Percentiles rank a stretch among this genome's conserved stretches.
Evolutionary conservation across 2,113 vertebrate species (phyloP).

Genomic region (Calidris pugnax): DNA sequence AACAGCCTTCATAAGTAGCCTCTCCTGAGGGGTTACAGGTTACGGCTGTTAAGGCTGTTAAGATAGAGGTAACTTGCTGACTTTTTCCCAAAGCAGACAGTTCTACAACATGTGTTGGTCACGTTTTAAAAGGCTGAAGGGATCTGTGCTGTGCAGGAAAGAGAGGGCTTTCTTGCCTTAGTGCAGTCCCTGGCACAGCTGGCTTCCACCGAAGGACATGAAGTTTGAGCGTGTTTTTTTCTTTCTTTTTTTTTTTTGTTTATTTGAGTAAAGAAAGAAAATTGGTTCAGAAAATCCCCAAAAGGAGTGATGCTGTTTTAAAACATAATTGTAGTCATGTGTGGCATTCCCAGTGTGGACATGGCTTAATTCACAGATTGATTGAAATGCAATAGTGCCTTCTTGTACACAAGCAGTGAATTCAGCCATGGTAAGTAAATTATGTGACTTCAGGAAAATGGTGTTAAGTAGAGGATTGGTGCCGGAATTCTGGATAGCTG

Average conservation of each 20-base stretch:
- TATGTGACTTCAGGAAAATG: background rate
- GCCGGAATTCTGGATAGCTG: background rate
- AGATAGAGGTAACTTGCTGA: background rate
- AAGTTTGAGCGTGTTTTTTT: background rate
- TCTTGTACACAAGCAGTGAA: background rate
- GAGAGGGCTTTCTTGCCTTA: background rate
- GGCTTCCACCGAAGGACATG: background rate
- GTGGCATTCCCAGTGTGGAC: background rate
- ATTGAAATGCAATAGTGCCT: background rate
- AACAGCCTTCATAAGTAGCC: background rate
- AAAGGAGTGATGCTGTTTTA: background rate
- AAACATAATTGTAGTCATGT: background rate
- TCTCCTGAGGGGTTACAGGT: background rate
- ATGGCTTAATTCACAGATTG: constrained; percentile 16
- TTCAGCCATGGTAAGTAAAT: background rate
- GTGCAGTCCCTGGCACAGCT: background rate
- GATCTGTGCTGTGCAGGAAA: background rate
- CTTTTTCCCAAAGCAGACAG: background rate
- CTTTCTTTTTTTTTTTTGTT: background rate
- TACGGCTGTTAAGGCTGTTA: background rate
- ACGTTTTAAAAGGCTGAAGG: background rate
- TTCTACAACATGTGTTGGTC: background rate
- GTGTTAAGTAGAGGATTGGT: background rate
- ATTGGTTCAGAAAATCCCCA: background rate
- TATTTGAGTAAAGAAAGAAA: background rate